Evolutionary conservation across 1,140 invertebrate species (phyloP), one percentile per base, ranked within the genome.

Genomic region (Drosophila nannoptera): DNA sequence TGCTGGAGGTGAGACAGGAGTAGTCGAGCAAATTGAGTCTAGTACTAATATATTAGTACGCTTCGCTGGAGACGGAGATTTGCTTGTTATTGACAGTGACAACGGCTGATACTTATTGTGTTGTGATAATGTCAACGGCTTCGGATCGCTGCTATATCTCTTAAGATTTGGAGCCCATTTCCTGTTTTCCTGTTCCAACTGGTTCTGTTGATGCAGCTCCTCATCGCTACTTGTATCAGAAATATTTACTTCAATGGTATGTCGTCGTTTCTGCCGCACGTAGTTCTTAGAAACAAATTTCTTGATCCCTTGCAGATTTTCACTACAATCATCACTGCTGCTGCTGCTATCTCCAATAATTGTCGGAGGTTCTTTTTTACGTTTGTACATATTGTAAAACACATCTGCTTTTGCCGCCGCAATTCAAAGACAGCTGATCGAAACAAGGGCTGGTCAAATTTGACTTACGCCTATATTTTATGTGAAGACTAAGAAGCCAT

Each of bases 341-440:
- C 63, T 70, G 49, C 62, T 70, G 14, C 33, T 29, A 6, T 46
- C 35, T 4, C 7, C 16, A 12, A 40, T 59, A 16, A 59, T 31
- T 40, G 35, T 7, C 29, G 38, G 0, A 5, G 40, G 16, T 4
- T 2, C 9, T 12, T 48, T 6, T 55, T 49, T 71, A 1, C 50
- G 43, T 32, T 68, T 67, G 14, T 43, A 50, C 63, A 67, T 71
- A 14, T 43, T 60, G 0, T 11, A 12, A 52, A n/a, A 38, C n/a
- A 36, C 35, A 59, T 5, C 32, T 33, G 7, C 14, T 12, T 6
- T 9, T 2, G 32, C 46, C 67, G 68, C 62, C 14, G 6, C 53
- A 29, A 59, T 70, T 70, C 36, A 2, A 70, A 53, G 46, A 22
- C 68, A 70, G 68, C 68, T 70, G 68, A 35, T 65, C 14, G 8